A percentile compares a stretch with the other conserved stretches of the same genome.
phyloP scores from a whole-genome alignment of 2,113 vertebrate genomes.

The Rissa tridactyla region DNA sequence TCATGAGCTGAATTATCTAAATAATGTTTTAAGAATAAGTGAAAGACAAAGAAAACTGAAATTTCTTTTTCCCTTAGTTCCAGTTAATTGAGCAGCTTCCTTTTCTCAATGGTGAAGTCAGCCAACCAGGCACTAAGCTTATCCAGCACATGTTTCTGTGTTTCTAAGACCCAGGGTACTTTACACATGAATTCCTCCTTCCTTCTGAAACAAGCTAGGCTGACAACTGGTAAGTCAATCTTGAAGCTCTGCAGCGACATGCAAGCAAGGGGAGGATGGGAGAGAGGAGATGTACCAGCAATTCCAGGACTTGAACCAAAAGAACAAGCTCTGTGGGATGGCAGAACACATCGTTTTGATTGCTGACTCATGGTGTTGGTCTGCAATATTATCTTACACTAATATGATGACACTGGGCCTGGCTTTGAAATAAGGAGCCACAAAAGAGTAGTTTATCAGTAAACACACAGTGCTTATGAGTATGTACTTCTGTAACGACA shows the following conservation, averaged over 20 bases:
- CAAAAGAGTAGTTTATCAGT: background rate
- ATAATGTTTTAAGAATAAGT: background rate
- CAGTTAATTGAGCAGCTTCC: background rate
- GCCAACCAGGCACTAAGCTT: constrained; percentile 23
- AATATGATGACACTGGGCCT: background rate
- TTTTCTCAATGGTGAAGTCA: constrained; percentile 32
- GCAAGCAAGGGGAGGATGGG: background rate
- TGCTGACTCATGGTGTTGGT: constrained; percentile 60
- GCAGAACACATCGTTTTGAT: background rate
- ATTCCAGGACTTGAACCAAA: background rate
- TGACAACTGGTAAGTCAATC: constrained; percentile 46
- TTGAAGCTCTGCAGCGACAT: background rate
- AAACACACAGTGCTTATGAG: background rate
- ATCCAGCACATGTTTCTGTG: constrained; percentile 31
- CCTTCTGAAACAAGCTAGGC: constrained; percentile 32
- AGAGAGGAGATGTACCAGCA: background rate
- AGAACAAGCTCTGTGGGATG: background rate
- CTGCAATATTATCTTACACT: background rate
- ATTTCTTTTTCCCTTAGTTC: constrained; percentile 15
- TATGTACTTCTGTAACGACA: background rate
- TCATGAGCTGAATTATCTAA: background rate
- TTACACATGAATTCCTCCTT: constrained; percentile 56
- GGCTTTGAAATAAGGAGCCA: background rate
- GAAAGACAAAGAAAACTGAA: background rate
- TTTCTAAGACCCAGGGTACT: constrained; percentile 41